Percentiles rank a stretch among this genome's conserved stretches.
phyloP scores from a whole-genome alignment of 2,113 vertebrate genomes.

The Daphoenositta chrysoptera region DNA sequence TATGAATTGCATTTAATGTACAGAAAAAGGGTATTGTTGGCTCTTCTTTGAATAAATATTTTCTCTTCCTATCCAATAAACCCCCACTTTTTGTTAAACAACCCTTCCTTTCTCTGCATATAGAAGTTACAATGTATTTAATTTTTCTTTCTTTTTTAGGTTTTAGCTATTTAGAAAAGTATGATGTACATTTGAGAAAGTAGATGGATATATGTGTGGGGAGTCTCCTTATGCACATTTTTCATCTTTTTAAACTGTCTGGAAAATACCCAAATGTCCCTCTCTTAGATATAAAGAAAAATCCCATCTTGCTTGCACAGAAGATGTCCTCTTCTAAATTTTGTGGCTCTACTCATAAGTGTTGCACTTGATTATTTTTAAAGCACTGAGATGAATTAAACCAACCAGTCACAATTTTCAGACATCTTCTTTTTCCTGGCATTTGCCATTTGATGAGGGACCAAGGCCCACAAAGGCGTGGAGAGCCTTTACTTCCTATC shows the following conservation, averaged over 20 bases:
- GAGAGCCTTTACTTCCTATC: neutral
- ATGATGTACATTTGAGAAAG: neutral
- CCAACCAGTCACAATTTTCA: neutral
- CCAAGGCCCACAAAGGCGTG: neutral
- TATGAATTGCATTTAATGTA: slow-evolving; percentile 20
- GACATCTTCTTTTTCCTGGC: neutral
- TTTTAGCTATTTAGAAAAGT: slow-evolving; percentile 6
- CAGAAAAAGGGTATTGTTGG: slow-evolving; percentile 14
- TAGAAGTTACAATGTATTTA: slow-evolving; percentile 2
- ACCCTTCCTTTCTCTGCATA: neutral
- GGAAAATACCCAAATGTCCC: neutral
- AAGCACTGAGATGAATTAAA: neutral
- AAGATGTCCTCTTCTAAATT: neutral
- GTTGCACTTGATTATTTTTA: neutral
- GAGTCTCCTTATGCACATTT: neutral
- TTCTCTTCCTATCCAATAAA: neutral
- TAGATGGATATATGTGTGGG: neutral
- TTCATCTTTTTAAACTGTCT: neutral
- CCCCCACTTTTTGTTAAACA: neutral
- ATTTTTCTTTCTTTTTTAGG: neutral
- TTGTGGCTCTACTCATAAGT: neutral
- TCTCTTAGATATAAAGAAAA: neutral
- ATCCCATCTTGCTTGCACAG: neutral
- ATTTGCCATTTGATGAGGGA: neutral
- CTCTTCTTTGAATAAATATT: slow-evolving; percentile 22